Conservation (phyloP, 2,797 vertebrate species). For the Sarcophilus harrisii region DNA sequence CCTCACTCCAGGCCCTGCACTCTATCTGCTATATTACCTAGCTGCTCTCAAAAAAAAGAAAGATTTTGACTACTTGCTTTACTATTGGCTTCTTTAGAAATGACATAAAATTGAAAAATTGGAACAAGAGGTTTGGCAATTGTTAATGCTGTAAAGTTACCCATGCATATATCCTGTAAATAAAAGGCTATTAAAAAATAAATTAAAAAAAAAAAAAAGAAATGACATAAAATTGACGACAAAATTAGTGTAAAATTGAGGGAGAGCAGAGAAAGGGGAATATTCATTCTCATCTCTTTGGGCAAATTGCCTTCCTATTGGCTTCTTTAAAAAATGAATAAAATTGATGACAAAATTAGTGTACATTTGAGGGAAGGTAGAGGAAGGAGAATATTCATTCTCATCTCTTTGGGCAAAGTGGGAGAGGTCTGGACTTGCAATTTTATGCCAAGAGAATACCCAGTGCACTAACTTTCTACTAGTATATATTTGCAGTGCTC, state of each 20-base stretch:
- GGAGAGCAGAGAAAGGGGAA: too few species aligned
- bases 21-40: background rate
- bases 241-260: too few species aligned
- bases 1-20: background rate
- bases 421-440: background rate
- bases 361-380: constrained; percentile 51
- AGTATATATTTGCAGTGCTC: background rate
- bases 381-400: background rate
- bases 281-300: too few species aligned
- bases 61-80: constrained; percentile 26
- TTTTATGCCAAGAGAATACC: background rate
- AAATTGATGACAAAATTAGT: constrained; percentile 54
- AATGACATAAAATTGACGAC: too few species aligned
- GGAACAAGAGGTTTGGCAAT: too few species aligned
- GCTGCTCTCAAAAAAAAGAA: background rate
- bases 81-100: too few species aligned
- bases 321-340: constrained; percentile 64
- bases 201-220: too few species aligned
- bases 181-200: too few species aligned
- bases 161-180: too few species aligned
- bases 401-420: background rate
- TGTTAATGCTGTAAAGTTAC: too few species aligned
- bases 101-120: too few species aligned
- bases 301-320: too few species aligned
- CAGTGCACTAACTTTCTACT: background rate